Base-by-base conservation (phyloP, 1,140 invertebrate species). In the Papilio polytes region DNA sequence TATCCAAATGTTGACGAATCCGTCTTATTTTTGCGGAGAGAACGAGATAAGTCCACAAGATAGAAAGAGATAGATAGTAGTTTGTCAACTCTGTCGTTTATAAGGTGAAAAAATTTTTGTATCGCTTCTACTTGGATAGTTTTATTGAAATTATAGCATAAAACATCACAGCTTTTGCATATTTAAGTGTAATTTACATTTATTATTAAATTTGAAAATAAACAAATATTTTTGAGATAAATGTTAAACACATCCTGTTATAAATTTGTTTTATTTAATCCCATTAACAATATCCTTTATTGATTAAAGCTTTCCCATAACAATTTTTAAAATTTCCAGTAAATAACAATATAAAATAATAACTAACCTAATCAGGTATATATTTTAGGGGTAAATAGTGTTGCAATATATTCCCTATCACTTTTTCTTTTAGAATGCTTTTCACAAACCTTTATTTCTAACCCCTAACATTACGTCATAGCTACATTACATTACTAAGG, bases 191-290 rank as follows among this genome's bases (percentile, higher is more conserved):
- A 51, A 74, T 59, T n/a, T 18, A 13, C 9, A n/a, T 31, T 36
- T 56, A 80, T 59, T 56, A 80, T 20, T 70, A 74, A 74, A 36
- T 22, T 74, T 48, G 20, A 74, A 72, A 73, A 26, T 51, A 59
- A 78, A 36, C n/a, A 66, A 18, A 85, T 85, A 85, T 85, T 85
- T 87, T 84, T 84, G 83, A 87, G 82, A 83, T 41, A 41, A 84
- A 81, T 82, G 80, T 83, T 85, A 82, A 83, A 59, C 44, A 81
- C 26, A 82, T 74, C 26, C 44, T 46, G 77, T 66, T 78, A 46
- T 22, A 78, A 56, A 66, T 41, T 44, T 78, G 77, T 78, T 78
- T 78, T 78, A 66, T 78, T 78, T 46, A 46, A 20, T 20, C 56
- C 56, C 63, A 66, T 22, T 59, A 66, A 66, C 63, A 66, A 66